Evolutionary conservation across 2,888 invertebrate genomes (phyloP).

Genomic region (Craniophora ligustri): DNA sequence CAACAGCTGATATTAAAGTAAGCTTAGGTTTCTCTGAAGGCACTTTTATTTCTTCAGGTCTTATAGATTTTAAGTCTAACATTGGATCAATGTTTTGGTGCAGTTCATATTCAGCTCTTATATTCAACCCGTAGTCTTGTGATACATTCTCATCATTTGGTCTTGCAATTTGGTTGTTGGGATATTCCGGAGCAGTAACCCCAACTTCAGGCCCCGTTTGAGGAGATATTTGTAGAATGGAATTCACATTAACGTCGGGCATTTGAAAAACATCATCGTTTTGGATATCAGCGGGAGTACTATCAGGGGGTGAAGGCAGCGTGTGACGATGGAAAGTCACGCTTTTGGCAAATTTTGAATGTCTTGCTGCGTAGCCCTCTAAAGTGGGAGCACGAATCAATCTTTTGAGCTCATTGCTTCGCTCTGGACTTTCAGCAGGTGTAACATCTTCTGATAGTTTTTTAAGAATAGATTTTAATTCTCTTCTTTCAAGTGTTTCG

Average conservation of each 20-base stretch:
- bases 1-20: slow-evolving; percentile 87
- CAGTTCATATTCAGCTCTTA: slow-evolving; percentile 71
- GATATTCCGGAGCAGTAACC: slow-evolving; percentile 50
- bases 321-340: slow-evolving; percentile 96
- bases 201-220: slow-evolving; percentile 54
- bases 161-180: slow-evolving; percentile 61
- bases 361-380: slow-evolving; percentile 96
- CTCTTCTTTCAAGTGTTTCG: slow-evolving; percentile 94
- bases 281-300: slow-evolving; percentile 76
- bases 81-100: slow-evolving; percentile 71
- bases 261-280: slow-evolving; percentile 74
- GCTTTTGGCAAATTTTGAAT: slow-evolving; percentile 96
- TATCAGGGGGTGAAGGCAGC: slow-evolving; percentile 93
- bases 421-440: slow-evolving; percentile 81
- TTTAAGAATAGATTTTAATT: slow-evolving; percentile 95
- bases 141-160: slow-evolving; percentile 53
- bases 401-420: slow-evolving; percentile 90
- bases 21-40: slow-evolving; percentile 88
- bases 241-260: slow-evolving; percentile 66
- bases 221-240: slow-evolving; percentile 59
- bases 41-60: slow-evolving; percentile 86
- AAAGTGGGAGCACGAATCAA: slow-evolving; percentile 94
- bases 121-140: slow-evolving; percentile 66
- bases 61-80: slow-evolving; percentile 77
- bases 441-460: slow-evolving; percentile 92